A percentile compares a stretch with the other conserved stretches of the same genome.
Evolutionary conservation across 2,888 invertebrate species (phyloP).

Genomic region (Ferrisia virgata): DNA sequence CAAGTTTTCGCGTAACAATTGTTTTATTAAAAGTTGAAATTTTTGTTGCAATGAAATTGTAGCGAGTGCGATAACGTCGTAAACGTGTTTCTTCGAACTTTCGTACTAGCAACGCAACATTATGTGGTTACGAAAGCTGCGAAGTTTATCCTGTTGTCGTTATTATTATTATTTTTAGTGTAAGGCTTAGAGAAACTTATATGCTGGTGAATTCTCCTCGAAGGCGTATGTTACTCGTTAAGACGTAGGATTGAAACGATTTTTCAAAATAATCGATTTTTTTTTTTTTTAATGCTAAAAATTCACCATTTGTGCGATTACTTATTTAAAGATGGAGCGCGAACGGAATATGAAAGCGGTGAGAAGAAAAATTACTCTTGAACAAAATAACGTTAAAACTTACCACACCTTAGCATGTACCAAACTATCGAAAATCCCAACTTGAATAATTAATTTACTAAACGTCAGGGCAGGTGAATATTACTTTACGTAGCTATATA

Average conservation of each 20-base stretch:
- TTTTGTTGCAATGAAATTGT: not conserved
- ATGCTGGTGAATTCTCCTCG: not conserved
- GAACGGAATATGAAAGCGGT: not conserved
- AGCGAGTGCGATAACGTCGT: not conserved
- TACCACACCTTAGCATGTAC: not conserved
- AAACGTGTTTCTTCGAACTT: not conserved
- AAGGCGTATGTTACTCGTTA: not conserved
- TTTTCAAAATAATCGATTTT: not conserved
- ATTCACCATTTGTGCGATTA: not conserved
- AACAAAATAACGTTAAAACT: not conserved
- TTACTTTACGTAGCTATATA: not conserved
- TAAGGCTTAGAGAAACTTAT: not conserved
- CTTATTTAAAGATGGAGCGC: not conserved
- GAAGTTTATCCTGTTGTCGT: not conserved
- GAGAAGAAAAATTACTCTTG: not conserved
- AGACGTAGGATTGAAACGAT: not conserved
- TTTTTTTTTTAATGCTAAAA: not conserved
- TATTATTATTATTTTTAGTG: not conserved
- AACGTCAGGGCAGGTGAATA: not conserved
- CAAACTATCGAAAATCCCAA: not conserved
- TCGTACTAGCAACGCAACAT: not conserved
- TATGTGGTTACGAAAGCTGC: not conserved
- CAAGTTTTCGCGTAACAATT: conserved; percentile 12
- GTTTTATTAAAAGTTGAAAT: not conserved
- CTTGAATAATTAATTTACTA: not conserved